Evolutionary conservation across 2,888 invertebrate species (phyloP), one percentile per base, ranked within the genome.

Genomic region (Protophormia terraenovae): DNA sequence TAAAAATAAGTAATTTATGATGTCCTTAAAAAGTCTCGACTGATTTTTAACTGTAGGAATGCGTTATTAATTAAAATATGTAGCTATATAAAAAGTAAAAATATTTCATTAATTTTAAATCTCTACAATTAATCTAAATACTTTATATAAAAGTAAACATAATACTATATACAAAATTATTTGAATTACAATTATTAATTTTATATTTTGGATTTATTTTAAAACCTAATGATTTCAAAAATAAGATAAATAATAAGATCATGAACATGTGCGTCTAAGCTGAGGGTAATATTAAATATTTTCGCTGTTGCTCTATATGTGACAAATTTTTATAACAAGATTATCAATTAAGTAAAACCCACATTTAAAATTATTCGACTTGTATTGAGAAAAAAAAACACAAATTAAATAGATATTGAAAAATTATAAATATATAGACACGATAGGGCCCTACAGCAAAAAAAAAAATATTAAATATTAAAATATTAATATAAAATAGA

Each of bases 241-340:
- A 64, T 53, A 45, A 72, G 79, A 72, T 79, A 80, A 72, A 64
- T 64, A 67, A 77, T 67, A 67, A 67, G 77, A 67, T 72, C 79
- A 72, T 79, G 71, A 73, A 81, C 75, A 81, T 66, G 60, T 82
- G 81, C 67, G 75, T 69, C 67, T 82, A 38, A 62, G 27, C 47
- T 45, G 38, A 50, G 50, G 35, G 50, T 50, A 29, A 71, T 58
- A 10, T 16, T 72, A 41, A 64, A 14, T n/a, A 10, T 22, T 67
- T 22, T 32, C 27, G 38, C 35, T 50, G 19, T 53, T 84, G 84
- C 84, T 84, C 84, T 78, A 84, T 62, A 77, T 84, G 81, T 84
- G 84, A 84, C 84, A 84, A 81, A 81, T 84, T 84, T 84, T 81
- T 72, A 73, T 84, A 81, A 81, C 84, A 73, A 84, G 84, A 84